Evolutionary conservation across 2,888 invertebrate genomes (phyloP), one percentile per base, ranked within the genome.

Genomic region (Pinctada fucata): DNA sequence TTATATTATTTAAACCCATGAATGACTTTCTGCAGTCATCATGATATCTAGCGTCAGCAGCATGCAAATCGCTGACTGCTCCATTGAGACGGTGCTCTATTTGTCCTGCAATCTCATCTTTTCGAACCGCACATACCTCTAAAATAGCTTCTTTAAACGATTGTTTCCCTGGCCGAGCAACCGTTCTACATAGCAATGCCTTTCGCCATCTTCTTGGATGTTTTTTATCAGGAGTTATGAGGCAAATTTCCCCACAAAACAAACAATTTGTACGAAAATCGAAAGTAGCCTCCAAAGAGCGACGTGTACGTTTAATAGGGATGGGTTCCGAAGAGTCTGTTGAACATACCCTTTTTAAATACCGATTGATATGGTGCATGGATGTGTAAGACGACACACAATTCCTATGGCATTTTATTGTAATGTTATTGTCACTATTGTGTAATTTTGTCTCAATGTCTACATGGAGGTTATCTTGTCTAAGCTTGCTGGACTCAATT

Each of bases 21-120:
- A 67, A 67, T 3, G 45, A 31, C 8, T 67, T 67, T 2, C 66
- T 72, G 69, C 83, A 81, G 66, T 79, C 79, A 4, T 31, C 58
- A 68, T 83, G 81, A 45, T 83, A 81, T 10, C 81, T 31, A 10
- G 76, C 83, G 75, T 83, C 81, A 10, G 78, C 80, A 52, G 83
- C 83, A 82, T 82, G 83, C 1, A 82, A 67, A 66, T 80, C 82
- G 63, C 83, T 83, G 0, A 83, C 68, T 51, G 81, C 80, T 31
- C 78, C 78, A n/a, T 47, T n/a, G 2, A 81, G 51, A 2, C 81
- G 48, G 5, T 65, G 3, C 8, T 49, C 47, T 5, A 81, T 79
- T 74, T 81, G 47, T 10, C 45, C 45, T 31, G 75, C 58, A 70
- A 71, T 74, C 10, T 66, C 51, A 64, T 81, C 76, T 0, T 68